Percentiles rank a stretch among this genome's conserved stretches.
Evolutionary conservation across 1,140 invertebrate genomes (phyloP).

Genomic region (Aporrectodea caliginosa): DNA sequence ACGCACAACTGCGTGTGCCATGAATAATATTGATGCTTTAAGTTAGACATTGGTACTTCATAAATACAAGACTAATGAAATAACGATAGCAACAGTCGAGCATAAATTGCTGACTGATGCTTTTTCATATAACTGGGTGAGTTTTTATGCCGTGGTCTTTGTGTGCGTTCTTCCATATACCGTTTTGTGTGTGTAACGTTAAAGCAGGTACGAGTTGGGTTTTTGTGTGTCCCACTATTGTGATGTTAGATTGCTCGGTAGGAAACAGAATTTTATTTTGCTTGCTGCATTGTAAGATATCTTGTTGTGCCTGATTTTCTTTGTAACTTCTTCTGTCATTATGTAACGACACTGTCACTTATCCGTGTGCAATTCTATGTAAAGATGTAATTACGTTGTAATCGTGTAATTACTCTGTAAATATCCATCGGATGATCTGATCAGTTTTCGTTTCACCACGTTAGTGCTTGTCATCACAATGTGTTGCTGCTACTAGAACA

Average conservation of each 20-base stretch:
- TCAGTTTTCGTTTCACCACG: background rate
- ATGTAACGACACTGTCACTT: background rate
- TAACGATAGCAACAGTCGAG: too few relatives aligned
- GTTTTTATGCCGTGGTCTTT: too few relatives aligned
- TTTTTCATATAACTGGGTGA: too few relatives aligned
- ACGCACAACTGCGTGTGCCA: too few relatives aligned
- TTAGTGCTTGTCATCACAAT: background rate
- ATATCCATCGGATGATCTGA: background rate
- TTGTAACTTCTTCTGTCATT: background rate
- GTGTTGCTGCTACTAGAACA: background rate
- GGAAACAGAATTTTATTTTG: slow-evolving; percentile 1
- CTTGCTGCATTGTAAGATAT: background rate
- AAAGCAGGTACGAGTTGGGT: too few relatives aligned
- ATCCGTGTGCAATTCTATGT: background rate
- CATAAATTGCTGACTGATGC: too few relatives aligned
- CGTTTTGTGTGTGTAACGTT: background rate
- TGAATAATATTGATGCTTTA: too few relatives aligned
- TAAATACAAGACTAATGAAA: too few relatives aligned
- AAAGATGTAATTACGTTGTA: background rate
- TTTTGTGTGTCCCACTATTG: background rate
- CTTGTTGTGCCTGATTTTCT: background rate
- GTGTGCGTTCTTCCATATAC: background rate
- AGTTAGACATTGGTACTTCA: too few relatives aligned
- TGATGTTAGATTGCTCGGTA: background rate
- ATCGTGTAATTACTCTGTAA: slow-evolving; percentile 3